Evolutionary conservation across 2,888 invertebrate genomes (phyloP), one percentile per base, ranked within the genome.

Genomic region (Dryococelus australis): DNA sequence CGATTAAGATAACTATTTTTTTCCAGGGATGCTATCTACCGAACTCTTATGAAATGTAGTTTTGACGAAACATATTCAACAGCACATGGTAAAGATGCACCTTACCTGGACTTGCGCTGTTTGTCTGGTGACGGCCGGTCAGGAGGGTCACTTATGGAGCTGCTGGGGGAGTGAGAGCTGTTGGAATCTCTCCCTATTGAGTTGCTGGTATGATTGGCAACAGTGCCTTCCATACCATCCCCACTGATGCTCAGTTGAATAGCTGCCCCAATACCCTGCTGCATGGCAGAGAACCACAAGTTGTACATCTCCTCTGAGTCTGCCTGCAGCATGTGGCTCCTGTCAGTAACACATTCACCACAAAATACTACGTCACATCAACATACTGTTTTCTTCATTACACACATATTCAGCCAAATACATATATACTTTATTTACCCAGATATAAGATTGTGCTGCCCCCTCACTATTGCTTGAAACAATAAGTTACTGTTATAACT

Each of bases 311-410:
- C 97, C 90, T 98, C 98, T 0, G 98, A 97, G 92, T 99, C 99
- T 0, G 99, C 99, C 95, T 99, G 99, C n/a, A 99, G 94, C 93
- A 98, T 97, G 93, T 99, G 99, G 91, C 97, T 98, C 93, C 98
- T 98, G 91, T 9, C 16, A 16, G 65, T 20, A 86, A 86, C 65
- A 85, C 43, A 47, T 47, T 47, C 47, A 9, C 47, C 47, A 47
- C 47, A 47, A 9, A 47, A 9, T 12, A 47, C n/a, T 12, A 35
- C 10, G 43, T 8, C 8, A 6, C 8, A 84, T 28, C 10, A 9
- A 43, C 12, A 28, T 10, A 26, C 12, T 27, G 43, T 27, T 27
- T 84, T 10, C 35, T 84, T 6, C 28, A 12, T n/a, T 24, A 35
- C 26, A 47, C 47, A 47, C 12, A 47, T 12, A 47, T n/a, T n/a